Conservation (phyloP, 2,113 vertebrate genomes). For the Channa maculata region DNA sequence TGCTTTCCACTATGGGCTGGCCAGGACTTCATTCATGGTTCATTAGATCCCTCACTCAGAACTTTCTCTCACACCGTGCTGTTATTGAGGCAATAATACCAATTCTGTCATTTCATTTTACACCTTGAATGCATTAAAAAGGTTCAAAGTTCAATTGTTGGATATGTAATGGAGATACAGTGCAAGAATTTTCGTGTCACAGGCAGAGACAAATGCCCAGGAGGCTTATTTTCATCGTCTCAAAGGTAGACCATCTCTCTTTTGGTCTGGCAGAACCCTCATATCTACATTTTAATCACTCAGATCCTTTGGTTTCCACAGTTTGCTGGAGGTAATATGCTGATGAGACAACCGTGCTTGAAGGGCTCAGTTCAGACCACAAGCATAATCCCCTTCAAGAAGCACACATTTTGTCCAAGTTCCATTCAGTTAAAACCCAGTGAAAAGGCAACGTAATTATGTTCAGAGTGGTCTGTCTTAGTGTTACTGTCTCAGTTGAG, state of each 20-base stretch:
- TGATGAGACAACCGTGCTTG: not conserved
- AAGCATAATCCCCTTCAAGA: not conserved
- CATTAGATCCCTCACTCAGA: not conserved
- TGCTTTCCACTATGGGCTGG: conserved; percentile 28
- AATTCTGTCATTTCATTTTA: not conserved
- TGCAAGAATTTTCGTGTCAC: not conserved
- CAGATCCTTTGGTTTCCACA: not conserved
- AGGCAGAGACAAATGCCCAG: conserved; percentile 37
- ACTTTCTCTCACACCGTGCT: not conserved
- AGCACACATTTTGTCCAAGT: conserved; percentile 16
- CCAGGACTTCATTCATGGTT: conserved; percentile 14
- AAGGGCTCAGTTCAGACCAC: conserved; percentile 6
- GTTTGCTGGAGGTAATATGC: not conserved
- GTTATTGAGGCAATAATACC: not conserved
- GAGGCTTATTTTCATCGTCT: conserved; percentile 6
- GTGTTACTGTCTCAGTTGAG: too few relatives aligned
- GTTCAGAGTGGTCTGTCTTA: too few relatives aligned
- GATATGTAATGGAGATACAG: not conserved
- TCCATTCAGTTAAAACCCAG: not conserved
- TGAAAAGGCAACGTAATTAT: not conserved
- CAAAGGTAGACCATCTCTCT: not conserved
- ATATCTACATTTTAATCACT: not conserved
- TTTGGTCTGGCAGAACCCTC: not conserved
- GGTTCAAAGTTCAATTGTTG: not conserved
- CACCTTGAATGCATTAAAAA: not conserved